These are phyloP conservation scores for Lathamus discolor DNA, from an alignment of 2,113 vertebrate species.

Conservation along the genomic window DNA sequence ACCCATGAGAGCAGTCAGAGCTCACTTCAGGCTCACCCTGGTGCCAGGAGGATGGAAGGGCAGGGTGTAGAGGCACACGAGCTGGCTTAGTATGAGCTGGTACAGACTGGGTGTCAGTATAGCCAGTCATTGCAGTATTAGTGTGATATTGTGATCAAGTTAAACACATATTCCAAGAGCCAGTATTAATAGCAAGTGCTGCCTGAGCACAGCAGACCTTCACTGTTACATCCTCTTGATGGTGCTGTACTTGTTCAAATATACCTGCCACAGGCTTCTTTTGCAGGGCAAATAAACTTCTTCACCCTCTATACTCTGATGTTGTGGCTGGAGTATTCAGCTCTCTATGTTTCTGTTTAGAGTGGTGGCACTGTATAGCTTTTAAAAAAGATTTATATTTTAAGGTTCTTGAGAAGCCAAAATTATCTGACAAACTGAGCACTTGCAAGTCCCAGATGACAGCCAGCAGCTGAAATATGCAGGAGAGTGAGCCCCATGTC, in stretches of 20 bases:
- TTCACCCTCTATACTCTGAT: background rate
- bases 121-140: background rate
- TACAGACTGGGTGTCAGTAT: background rate
- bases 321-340: background rate
- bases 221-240: background rate
- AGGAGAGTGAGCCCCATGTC: background rate
- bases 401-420: background rate
- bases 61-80: background rate
- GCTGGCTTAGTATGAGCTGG: background rate
- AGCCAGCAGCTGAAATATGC: constrained; percentile 2
- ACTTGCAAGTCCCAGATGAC: background rate
- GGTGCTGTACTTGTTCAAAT: background rate
- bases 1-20: fast-evolving
- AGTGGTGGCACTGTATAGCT: background rate
- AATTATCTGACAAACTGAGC: background rate
- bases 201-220: background rate
- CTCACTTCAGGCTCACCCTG: background rate
- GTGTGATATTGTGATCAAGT: background rate
- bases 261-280: background rate
- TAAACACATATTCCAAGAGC: background rate
- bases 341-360: background rate
- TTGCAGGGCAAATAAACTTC: background rate
- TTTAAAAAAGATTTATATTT: background rate
- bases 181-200: background rate
- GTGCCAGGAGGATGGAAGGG: background rate